phyloP scores from a whole-genome alignment of 1,140 invertebrate genomes.

The Drosophila parabipectinata region DNA sequence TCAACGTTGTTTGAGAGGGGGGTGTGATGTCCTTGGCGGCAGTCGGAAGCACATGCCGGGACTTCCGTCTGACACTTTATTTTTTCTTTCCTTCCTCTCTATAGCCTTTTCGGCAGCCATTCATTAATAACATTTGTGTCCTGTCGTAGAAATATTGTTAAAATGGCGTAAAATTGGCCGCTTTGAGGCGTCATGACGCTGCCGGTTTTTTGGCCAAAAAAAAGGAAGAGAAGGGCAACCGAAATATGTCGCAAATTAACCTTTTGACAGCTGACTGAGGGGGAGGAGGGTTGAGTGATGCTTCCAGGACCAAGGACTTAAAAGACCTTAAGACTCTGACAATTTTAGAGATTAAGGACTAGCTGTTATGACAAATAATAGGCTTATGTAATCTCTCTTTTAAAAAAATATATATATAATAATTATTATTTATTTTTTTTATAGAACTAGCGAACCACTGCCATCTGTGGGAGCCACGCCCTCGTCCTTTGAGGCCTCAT shows the following conservation, averaged over 20 bases:
- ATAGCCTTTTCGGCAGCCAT: conserved; percentile 23
- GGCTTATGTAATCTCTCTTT: background rate
- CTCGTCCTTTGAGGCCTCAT: conserved; percentile 25
- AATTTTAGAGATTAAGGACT: background rate
- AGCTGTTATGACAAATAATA: background rate
- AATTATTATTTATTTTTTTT: conserved; percentile 9
- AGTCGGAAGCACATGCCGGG: conserved; percentile 61
- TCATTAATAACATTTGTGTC: conserved; percentile 75
- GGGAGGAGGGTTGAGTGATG: conserved; percentile 50
- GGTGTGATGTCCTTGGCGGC: conserved; percentile 13
- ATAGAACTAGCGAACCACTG: conserved; percentile 70
- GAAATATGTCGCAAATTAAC: conserved; percentile 81
- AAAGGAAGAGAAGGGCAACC: background rate
- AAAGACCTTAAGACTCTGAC: background rate
- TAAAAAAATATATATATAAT: background rate
- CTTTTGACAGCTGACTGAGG: conserved; percentile 72
- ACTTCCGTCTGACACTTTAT: conserved; percentile 16
- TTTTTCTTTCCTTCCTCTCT: conserved; percentile 13
- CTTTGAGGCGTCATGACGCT: conserved; percentile 60
- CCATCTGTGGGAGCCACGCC: conserved; percentile 39
- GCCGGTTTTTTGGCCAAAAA: background rate
- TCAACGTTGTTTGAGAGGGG: conserved; percentile 10
- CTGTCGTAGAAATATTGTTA: conserved; percentile 70
- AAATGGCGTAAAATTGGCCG: conserved; percentile 82
- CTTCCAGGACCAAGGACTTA: conserved; percentile 6